Evolutionary conservation across 2,888 invertebrate genomes (phyloP).

Genomic region (Polyploca ridens): DNA sequence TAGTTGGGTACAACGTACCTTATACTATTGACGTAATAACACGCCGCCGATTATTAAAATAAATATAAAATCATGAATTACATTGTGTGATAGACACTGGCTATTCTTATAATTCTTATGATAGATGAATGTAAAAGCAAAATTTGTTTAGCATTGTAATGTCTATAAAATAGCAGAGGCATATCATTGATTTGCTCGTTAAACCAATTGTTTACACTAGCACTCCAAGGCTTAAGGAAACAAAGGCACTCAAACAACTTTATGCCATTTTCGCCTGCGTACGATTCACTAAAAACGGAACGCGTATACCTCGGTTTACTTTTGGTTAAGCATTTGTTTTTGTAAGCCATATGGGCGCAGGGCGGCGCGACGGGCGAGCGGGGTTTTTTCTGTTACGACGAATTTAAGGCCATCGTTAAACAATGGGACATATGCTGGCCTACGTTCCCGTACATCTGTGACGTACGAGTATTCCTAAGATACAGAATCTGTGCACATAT

Average conservation of each 20-base stretch:
- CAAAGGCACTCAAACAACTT: slow-evolving; percentile 53
- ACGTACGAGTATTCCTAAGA: slow-evolving; percentile 26
- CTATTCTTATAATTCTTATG: no score
- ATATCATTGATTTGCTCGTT: slow-evolving; percentile 26
- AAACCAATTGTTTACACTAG: slow-evolving; percentile 41
- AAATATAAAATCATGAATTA: no score
- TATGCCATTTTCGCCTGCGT: slow-evolving; percentile 63
- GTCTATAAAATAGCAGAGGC: slow-evolving; percentile 31
- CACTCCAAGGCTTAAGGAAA: slow-evolving; percentile 56
- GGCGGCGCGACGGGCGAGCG: slow-evolving; percentile 40
- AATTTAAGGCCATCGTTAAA: slow-evolving; percentile 73
- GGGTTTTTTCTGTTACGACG: slow-evolving; percentile 71
- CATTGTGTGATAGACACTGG: no score
- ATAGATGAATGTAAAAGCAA: no score
- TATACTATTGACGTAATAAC: no score
- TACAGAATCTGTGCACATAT: slow-evolving; percentile 11
- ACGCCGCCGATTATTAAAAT: no score
- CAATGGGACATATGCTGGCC: slow-evolving; percentile 78
- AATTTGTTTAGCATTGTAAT: slow-evolving; percentile 19
- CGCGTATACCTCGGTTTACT: slow-evolving; percentile 75
- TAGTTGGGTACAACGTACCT: no score
- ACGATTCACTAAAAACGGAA: slow-evolving; percentile 51
- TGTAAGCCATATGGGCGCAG: slow-evolving; percentile 79
- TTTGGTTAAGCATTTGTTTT: slow-evolving; percentile 82
- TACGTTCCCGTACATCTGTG: slow-evolving; percentile 62